phyloP scores from a whole-genome alignment of 2,797 vertebrate species.

The Sarcoramphus papa region DNA sequence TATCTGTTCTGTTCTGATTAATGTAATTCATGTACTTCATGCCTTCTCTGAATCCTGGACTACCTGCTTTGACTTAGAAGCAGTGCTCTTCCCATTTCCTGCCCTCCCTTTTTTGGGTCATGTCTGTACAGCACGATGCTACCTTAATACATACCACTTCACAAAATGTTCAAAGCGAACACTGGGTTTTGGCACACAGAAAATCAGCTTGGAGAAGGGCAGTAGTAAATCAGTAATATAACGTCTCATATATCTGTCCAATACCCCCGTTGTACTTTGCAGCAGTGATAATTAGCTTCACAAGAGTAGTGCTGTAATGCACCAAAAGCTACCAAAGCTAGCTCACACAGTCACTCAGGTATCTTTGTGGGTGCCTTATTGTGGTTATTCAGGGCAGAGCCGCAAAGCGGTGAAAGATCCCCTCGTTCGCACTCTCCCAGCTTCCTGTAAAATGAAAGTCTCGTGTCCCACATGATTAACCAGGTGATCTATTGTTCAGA shows the following conservation, averaged over 20 bases:
- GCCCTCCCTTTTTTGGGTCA: neutral
- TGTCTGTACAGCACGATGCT: neutral
- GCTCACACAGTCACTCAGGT: neutral
- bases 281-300: neutral
- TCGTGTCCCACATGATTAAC: neutral
- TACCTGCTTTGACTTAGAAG: neutral
- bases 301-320: neutral
- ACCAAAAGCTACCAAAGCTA: neutral
- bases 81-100: neutral
- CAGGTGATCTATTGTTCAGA: neutral
- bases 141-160: neutral
- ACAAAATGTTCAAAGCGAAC: neutral
- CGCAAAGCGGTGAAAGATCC: accelerated
- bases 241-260: neutral
- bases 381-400: neutral
- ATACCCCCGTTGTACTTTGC: neutral
- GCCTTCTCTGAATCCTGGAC: neutral
- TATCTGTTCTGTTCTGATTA: neutral
- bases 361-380: too few species aligned
- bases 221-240: neutral
- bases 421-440: neutral
- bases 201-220: neutral
- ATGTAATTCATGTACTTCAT: neutral
- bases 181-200: neutral
- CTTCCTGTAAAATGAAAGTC: neutral